Percentiles rank a stretch among this genome's conserved stretches.
phyloP scores from a whole-genome alignment of 2,888 invertebrate species.

The Shargacucullia verbasci region DNA sequence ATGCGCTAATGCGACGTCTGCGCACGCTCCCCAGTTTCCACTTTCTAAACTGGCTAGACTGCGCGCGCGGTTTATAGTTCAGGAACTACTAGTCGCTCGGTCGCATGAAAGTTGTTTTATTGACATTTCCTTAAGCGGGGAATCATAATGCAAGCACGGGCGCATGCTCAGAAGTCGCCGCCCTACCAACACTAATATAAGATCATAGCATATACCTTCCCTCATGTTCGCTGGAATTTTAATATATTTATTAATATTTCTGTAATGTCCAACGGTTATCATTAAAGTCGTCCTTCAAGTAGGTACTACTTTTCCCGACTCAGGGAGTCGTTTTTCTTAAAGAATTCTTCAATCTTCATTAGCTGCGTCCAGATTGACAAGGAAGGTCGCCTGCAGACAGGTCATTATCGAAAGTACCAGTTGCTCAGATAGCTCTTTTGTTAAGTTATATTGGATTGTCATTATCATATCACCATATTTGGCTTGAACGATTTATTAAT shows the following conservation, averaged over 20 bases:
- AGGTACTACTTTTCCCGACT: slow-evolving; percentile 36
- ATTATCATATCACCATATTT: slow-evolving; percentile 70
- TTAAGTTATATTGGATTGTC: slow-evolving; percentile 67
- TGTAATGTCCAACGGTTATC: slow-evolving; percentile 27
- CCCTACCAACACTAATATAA: slow-evolving; percentile 32
- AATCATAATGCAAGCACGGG: slow-evolving; percentile 45
- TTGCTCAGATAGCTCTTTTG: slow-evolving; percentile 62
- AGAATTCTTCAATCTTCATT: slow-evolving; percentile 73
- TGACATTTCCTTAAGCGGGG: slow-evolving; percentile 78
- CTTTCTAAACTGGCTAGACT: slow-evolving; percentile 86
- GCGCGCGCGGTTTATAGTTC: slow-evolving; percentile 79
- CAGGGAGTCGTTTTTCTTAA: slow-evolving; percentile 43
- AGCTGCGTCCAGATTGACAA: slow-evolving; percentile 72
- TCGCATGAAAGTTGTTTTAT: slow-evolving; percentile 81
- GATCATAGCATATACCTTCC: slow-evolving; percentile 9
- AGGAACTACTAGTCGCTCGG: slow-evolving; percentile 77
- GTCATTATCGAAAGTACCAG: slow-evolving; percentile 72
- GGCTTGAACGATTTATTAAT: slow-evolving; percentile 69
- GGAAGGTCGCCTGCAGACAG: slow-evolving; percentile 67
- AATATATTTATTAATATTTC: slow-evolving; percentile 34
- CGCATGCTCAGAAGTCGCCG: slow-evolving; percentile 35
- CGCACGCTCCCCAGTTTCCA: slow-evolving; percentile 81
- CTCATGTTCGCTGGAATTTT: slow-evolving; percentile 5
- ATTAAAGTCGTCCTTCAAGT: slow-evolving; percentile 51
- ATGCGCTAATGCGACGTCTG: slow-evolving; percentile 77